Evolutionary conservation across 2,797 vertebrate genomes (phyloP).

Genomic region (Xenopus petersii): DNA sequence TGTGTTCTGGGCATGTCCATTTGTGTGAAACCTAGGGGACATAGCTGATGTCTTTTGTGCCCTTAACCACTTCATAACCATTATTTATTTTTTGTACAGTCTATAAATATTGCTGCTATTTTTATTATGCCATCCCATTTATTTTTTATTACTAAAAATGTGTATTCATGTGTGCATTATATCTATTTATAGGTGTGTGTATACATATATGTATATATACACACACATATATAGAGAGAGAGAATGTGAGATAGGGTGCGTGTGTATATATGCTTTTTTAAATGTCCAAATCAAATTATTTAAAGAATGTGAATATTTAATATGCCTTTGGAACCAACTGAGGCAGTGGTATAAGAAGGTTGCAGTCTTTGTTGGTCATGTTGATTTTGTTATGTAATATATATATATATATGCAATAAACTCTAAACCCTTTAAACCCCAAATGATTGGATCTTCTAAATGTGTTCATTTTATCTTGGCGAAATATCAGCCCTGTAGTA

Average conservation of each 20-base stretch:
- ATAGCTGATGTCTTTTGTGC: constrained; percentile 55
- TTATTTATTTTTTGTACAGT: constrained; percentile 92
- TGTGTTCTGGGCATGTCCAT: constrained; percentile 57
- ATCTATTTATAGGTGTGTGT: constrained; percentile 56
- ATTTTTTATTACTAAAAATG: constrained; percentile 60
- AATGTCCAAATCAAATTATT: constrained; percentile 83
- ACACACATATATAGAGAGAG: too few relatives aligned
- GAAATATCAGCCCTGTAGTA: too few relatives aligned
- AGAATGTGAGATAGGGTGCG: too few relatives aligned
- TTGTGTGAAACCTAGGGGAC: neutral
- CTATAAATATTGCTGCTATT: constrained; percentile 84
- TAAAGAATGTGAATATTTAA: constrained; percentile 79
- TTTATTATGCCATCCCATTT: constrained; percentile 73
- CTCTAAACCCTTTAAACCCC: too few relatives aligned
- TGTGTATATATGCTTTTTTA: too few relatives aligned
- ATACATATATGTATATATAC: too few relatives aligned
- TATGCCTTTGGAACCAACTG: constrained; percentile 33
- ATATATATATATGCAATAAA: too few relatives aligned
- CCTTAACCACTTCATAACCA: constrained; percentile 84
- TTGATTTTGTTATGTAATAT: too few relatives aligned
- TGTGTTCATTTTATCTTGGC: too few relatives aligned
- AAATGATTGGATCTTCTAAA: too few relatives aligned
- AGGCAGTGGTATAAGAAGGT: too few relatives aligned
- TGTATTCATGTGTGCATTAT: constrained; percentile 47
- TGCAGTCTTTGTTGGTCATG: too few relatives aligned